Evolutionary conservation across 1,140 invertebrate genomes (phyloP).

Genomic region (Drosophila nikananu): DNA sequence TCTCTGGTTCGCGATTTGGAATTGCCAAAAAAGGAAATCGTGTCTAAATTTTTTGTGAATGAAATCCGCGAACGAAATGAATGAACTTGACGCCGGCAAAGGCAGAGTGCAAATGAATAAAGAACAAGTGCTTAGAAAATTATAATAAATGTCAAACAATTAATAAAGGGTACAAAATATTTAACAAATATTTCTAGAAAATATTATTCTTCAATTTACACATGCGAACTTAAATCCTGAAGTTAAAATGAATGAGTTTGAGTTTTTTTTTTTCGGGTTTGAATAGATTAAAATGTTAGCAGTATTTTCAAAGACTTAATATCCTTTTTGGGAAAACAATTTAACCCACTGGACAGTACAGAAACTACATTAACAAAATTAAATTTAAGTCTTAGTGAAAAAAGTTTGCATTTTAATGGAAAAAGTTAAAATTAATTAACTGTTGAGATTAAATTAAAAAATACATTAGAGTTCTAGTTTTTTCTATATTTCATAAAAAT

Average conservation of each 20-base stretch:
- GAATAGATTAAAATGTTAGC: background rate
- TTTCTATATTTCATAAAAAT: background rate
- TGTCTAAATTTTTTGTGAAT: conserved; percentile 50
- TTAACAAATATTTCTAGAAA: background rate
- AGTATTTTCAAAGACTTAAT: background rate
- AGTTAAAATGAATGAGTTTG: background rate
- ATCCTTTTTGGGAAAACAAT: background rate
- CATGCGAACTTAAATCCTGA: background rate
- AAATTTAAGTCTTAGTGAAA: no score
- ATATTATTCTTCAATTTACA: background rate
- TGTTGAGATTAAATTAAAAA: background rate
- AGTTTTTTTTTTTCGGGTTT: background rate
- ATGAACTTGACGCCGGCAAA: conserved; percentile 19
- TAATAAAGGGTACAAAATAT: background rate
- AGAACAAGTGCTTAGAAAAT: conserved; percentile 22
- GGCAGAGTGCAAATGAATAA: conserved; percentile 19
- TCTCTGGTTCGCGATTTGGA: conserved; percentile 48
- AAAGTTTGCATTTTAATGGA: no score
- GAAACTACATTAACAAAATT: no score
- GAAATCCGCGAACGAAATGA: conserved; percentile 53
- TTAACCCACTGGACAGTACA: no score
- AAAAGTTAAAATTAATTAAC: no score
- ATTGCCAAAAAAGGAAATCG: conserved; percentile 37
- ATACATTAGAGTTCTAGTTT: no score
- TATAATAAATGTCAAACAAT: conserved; percentile 1